Percentiles rank a stretch among this genome's conserved stretches.
phyloP scores from a whole-genome alignment of 2,797 vertebrate species.

The Ispidina picta region DNA sequence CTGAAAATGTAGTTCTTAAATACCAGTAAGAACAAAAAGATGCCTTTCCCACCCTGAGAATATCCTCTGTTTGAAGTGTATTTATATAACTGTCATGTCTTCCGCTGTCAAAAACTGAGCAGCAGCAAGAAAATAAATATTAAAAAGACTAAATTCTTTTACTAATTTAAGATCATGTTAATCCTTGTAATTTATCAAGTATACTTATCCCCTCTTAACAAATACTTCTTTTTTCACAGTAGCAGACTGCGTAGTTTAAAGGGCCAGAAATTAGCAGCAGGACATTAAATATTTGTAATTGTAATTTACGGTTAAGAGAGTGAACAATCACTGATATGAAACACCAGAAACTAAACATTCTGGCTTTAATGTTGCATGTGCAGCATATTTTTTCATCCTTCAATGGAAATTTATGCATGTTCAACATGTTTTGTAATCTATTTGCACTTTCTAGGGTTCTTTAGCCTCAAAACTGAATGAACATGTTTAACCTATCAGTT shows the following conservation, averaged over 20 bases:
- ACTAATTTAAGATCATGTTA: slow-evolving; percentile 40
- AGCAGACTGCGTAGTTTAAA: slow-evolving; percentile 20
- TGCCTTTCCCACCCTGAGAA: slow-evolving; percentile 17
- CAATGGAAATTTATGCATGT: neutral
- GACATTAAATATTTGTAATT: slow-evolving; percentile 2
- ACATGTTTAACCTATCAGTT: neutral
- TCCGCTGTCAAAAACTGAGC: slow-evolving; percentile 15
- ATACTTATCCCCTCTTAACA: slow-evolving; percentile 37
- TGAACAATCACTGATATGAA: neutral
- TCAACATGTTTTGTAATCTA: neutral
- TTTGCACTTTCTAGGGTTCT: neutral
- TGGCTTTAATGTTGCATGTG: neutral
- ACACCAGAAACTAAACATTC: neutral
- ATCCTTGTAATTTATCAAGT: slow-evolving; percentile 54
- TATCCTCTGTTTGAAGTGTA: slow-evolving; percentile 46
- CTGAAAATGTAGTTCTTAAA: slow-evolving; percentile 23
- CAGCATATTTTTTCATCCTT: neutral
- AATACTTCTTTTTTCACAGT: slow-evolving; percentile 20
- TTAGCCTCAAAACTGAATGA: neutral
- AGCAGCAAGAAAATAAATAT: slow-evolving; percentile 49
- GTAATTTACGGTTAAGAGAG: neutral
- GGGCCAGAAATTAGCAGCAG: slow-evolving; percentile 3
- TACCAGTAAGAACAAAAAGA: slow-evolving; percentile 43
- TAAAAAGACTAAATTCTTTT: slow-evolving; percentile 36
- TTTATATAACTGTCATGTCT: slow-evolving; percentile 35